Percentiles rank a stretch among this genome's conserved stretches.
These are phyloP conservation scores for Punctoribates punctum DNA, from an alignment of 2,888 invertebrate species.

Conservation along the genomic window DNA sequence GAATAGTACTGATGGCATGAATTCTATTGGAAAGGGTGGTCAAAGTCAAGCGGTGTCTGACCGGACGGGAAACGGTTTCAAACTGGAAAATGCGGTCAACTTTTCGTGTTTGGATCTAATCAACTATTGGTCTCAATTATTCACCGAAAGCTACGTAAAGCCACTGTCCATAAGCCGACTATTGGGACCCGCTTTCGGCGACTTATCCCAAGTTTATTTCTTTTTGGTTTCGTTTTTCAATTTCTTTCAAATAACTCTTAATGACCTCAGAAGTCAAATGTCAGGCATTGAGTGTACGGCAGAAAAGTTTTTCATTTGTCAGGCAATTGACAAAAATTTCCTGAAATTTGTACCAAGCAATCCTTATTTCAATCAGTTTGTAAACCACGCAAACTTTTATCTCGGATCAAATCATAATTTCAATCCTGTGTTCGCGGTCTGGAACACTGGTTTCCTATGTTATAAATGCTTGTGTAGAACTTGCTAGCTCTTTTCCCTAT, in stretches of 20 bases:
- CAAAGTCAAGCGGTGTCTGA: too few species aligned
- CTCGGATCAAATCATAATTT: background rate
- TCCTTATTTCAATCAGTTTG: background rate
- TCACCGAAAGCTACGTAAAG: background rate
- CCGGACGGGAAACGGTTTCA: background rate
- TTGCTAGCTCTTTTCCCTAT: background rate
- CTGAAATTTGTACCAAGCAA: background rate
- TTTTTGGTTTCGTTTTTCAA: background rate
- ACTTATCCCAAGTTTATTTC: background rate
- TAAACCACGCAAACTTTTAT: background rate
- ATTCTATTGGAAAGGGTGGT: too few species aligned
- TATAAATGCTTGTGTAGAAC: background rate
- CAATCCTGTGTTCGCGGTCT: background rate
- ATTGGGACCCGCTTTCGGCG: background rate
- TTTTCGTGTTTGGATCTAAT: conserved; percentile 13
- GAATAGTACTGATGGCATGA: too few species aligned
- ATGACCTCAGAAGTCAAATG: background rate
- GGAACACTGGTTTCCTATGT: background rate
- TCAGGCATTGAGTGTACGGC: background rate
- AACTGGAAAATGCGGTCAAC: background rate
- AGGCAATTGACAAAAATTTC: background rate
- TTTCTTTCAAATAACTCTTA: background rate
- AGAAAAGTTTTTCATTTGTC: background rate
- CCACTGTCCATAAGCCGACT: background rate
- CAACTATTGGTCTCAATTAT: background rate